Evolutionary conservation across 2,797 vertebrate species (phyloP).

Genomic region (Cichlasoma orientale): DNA sequence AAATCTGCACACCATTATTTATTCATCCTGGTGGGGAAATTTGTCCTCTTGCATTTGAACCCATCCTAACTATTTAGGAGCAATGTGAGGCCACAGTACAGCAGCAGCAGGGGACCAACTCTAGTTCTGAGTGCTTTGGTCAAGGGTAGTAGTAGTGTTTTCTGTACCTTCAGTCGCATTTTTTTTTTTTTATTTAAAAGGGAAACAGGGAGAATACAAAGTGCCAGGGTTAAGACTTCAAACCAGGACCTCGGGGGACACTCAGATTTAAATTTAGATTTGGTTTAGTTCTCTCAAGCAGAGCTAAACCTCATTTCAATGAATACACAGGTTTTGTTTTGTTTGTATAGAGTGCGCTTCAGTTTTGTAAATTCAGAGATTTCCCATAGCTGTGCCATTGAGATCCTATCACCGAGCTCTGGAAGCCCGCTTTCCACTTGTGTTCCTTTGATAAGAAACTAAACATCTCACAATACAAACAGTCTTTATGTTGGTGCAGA

Average conservation of each 20-base stretch:
- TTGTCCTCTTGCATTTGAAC: slow-evolving; percentile 42
- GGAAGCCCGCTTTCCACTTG: slow-evolving; percentile 36
- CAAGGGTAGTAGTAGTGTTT: slow-evolving; percentile 19
- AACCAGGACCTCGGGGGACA: not conserved
- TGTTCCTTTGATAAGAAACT: slow-evolving; percentile 51
- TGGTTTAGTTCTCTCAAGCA: not conserved
- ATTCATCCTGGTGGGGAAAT: slow-evolving; percentile 41
- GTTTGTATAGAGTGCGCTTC: slow-evolving; percentile 17
- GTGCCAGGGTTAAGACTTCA: not conserved
- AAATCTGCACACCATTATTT: slow-evolving; percentile 32
- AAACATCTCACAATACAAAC: slow-evolving; percentile 49
- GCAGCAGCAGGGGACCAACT: slow-evolving; percentile 32
- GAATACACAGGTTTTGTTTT: slow-evolving; percentile 5
- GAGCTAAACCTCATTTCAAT: slow-evolving; percentile 15
- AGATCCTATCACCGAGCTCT: slow-evolving; percentile 39
- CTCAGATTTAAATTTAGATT: slow-evolving; percentile 9
- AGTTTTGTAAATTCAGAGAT: slow-evolving; percentile 37
- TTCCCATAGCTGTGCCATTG: slow-evolving; percentile 6
- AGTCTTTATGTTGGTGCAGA: slow-evolving; percentile 40
- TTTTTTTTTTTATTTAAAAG: not conserved
- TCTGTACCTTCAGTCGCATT: not conserved
- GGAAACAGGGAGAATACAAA: not conserved
- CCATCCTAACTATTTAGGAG: slow-evolving; percentile 33
- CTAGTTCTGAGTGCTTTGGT: slow-evolving; percentile 25
- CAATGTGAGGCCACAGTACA: slow-evolving; percentile 14